Conservation (phyloP, 2,113 vertebrate genomes). For the Engraulis encrasicolus region DNA sequence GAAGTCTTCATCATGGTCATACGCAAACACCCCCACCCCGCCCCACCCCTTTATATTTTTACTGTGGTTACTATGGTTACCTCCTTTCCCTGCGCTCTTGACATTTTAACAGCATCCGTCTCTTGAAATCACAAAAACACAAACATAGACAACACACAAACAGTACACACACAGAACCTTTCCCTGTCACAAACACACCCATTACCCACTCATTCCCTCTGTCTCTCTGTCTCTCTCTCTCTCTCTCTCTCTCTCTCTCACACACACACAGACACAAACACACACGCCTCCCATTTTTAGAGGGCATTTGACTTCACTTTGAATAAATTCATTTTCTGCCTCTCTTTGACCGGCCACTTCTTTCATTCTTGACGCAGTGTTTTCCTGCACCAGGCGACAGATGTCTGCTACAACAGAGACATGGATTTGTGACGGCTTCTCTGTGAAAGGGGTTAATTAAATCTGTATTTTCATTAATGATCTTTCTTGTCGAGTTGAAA, state of each 20-base stretch:
- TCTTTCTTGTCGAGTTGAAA: background rate
- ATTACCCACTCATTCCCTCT: no score
- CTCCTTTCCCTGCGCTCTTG: conserved; percentile 53
- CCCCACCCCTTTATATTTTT: conserved; percentile 66
- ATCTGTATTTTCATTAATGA: background rate
- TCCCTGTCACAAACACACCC: no score
- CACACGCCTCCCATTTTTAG: conserved; percentile 56
- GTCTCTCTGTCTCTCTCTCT: no score
- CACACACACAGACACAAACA: no score
- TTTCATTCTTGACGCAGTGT: conserved; percentile 48
- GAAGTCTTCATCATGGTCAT: no score
- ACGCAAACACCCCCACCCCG: no score
- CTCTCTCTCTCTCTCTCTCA: no score
- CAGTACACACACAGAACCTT: no score
- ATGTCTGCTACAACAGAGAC: background rate
- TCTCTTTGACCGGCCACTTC: conserved; percentile 51
- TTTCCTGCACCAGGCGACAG: background rate
- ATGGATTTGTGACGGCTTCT: background rate
- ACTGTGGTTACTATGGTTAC: conserved; percentile 51
- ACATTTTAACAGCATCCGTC: conserved; percentile 53
- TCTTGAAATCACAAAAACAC: conserved; percentile 47
- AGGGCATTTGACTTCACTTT: conserved; percentile 67
- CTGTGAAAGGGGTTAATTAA: background rate
- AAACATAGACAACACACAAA: no score
- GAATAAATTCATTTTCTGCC: conserved; percentile 68